phyloP scores from a whole-genome alignment of 2,113 vertebrate genomes.

The Speoplatyrhinus poulsoni region DNA sequence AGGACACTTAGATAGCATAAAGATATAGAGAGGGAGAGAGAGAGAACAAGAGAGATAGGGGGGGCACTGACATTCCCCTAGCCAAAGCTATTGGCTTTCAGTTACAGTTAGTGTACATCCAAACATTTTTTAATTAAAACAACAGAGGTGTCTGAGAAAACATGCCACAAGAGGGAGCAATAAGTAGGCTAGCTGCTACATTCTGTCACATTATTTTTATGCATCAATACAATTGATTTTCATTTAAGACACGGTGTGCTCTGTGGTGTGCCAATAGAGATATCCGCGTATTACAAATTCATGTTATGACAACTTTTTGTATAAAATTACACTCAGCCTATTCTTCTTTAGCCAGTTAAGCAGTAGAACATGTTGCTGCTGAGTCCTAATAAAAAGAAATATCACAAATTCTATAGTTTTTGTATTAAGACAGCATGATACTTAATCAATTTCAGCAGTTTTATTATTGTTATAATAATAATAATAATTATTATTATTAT shows the following conservation, averaged over 20 bases:
- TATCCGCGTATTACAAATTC: too few species aligned
- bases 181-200: background rate
- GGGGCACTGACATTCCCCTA: too few species aligned
- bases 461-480: too few species aligned
- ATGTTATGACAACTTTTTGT: too few species aligned
- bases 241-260: background rate
- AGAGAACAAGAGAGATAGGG: too few species aligned
- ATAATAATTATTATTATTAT: too few species aligned
- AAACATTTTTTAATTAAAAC: background rate
- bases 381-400: background rate
- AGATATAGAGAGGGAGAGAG: too few species aligned
- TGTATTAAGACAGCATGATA: background rate
- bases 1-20: too few species aligned
- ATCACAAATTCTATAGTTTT: background rate
- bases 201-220: background rate
- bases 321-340: too few species aligned
- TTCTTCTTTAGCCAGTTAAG: background rate
- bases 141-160: background rate
- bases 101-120: background rate
- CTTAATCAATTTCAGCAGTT: too few species aligned
- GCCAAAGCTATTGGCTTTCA: too few species aligned
- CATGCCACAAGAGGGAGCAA: slow-evolving; percentile 51
- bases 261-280: too few species aligned
- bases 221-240: background rate
- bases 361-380: background rate